Evolutionary conservation across 2,888 invertebrate species (phyloP).

Genomic region (Drosophila prolongata): DNA sequence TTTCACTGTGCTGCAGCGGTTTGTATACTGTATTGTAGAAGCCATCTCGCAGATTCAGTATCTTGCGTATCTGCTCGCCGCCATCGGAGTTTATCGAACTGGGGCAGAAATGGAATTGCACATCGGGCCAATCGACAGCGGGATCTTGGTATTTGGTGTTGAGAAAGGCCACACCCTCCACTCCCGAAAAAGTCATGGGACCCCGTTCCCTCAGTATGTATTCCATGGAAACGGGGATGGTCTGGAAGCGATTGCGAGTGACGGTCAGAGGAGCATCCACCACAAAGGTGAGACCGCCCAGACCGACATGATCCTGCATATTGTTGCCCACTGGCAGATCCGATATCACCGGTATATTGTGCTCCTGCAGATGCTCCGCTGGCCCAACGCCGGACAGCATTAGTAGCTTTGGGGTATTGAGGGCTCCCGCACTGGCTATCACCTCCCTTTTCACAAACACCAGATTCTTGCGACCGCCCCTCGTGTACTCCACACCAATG

Average conservation of each 20-base stretch:
- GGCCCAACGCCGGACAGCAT: constrained; percentile 96
- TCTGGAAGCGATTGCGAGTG: constrained; percentile 91
- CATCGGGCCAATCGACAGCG: constrained; percentile 91
- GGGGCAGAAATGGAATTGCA: constrained; percentile 94
- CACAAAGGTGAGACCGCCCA: constrained; percentile 93
- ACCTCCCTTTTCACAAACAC: constrained; percentile 92
- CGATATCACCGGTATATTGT: constrained; percentile 90
- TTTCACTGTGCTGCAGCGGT: constrained; percentile 90
- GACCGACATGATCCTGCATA: constrained; percentile 94
- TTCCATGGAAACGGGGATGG: constrained; percentile 90
- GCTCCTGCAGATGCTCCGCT: constrained; percentile 89
- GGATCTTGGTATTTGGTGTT: constrained; percentile 94
- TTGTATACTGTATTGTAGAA: constrained; percentile 94
- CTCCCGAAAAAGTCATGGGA: constrained; percentile 92
- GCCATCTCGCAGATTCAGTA: constrained; percentile 90
- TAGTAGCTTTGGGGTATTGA: constrained; percentile 94
- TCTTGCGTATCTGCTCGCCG: constrained; percentile 91
- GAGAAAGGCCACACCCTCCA: constrained; percentile 94
- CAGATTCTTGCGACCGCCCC: constrained; percentile 87
- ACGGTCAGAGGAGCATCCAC: constrained; percentile 92
- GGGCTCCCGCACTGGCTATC: constrained; percentile 93
- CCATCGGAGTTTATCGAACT: constrained; percentile 93
- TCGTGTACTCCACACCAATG: constrained; percentile 90
- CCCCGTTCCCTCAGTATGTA: constrained; percentile 92
- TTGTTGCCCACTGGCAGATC: constrained; percentile 93